phyloP scores from a whole-genome alignment of 2,113 vertebrate genomes.

The Cygnus buccinator region DNA sequence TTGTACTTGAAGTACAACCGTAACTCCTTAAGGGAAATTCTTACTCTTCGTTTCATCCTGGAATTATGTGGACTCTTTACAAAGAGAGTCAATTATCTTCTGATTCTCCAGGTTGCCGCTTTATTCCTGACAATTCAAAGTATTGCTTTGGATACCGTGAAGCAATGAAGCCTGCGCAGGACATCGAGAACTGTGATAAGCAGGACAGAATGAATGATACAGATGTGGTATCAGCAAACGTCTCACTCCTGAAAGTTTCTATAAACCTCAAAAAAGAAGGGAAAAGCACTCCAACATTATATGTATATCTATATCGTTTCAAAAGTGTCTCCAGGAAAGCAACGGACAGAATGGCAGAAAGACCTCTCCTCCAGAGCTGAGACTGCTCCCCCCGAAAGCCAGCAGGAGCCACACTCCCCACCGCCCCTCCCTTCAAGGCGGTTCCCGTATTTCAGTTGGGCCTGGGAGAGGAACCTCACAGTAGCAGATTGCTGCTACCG shows the following conservation, averaged over 20 bases:
- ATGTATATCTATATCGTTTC: background rate
- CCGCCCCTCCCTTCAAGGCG: background rate
- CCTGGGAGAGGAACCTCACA: background rate
- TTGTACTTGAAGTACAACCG: background rate
- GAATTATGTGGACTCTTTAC: background rate
- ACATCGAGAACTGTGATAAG: background rate
- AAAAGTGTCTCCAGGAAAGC: background rate
- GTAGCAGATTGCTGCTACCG: background rate
- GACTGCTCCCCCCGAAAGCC: background rate
- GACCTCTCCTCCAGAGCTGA: background rate
- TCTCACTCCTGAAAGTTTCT: background rate
- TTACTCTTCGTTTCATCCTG: background rate
- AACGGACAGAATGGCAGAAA: background rate
- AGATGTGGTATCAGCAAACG: background rate
- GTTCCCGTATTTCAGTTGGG: rapidly evolving
- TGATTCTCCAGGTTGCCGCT: background rate
- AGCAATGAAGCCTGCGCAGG: background rate
- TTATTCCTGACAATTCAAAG: background rate
- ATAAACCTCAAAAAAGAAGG: background rate
- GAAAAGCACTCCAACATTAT: background rate
- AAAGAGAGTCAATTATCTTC: background rate
- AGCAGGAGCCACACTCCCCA: background rate
- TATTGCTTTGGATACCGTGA: background rate
- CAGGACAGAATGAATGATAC: background rate
- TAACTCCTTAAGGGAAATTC: background rate